phyloP scores from a whole-genome alignment of 2,113 vertebrate genomes.

The Stigmatopora argus region DNA sequence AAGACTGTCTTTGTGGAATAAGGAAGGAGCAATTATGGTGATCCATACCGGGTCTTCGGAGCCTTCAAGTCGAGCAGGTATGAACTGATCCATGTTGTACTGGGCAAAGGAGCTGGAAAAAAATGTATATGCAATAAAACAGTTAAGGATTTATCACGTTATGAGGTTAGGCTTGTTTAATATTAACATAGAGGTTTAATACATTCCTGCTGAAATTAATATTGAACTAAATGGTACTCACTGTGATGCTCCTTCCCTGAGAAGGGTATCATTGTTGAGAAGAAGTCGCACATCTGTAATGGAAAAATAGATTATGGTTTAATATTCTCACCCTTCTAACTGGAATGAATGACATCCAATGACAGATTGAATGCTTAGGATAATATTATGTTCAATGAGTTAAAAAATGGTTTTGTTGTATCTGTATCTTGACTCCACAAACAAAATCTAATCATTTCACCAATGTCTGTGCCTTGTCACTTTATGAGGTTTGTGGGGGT shows the following conservation, averaged over 20 bases:
- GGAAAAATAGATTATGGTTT: constrained; percentile 11
- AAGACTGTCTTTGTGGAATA: not conserved
- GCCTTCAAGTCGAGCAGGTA: constrained; percentile 91
- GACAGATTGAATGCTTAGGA: not conserved
- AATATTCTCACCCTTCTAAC: not conserved
- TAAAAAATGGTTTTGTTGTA: not conserved
- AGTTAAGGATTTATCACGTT: not conserved
- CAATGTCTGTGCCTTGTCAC: not conserved
- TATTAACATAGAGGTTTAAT: not conserved
- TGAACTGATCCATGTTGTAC: constrained; percentile 99
- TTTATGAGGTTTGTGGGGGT: no score
- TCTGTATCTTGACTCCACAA: not conserved
- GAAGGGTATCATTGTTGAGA: constrained; percentile 97
- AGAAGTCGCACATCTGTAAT: constrained; percentile 91
- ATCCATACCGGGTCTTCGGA: constrained; percentile 88
- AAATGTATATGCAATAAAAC: not conserved
- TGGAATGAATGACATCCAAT: not conserved
- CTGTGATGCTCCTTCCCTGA: constrained; percentile 96
- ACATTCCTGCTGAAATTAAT: no score
- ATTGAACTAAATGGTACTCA: constrained; percentile 67
- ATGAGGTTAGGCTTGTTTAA: not conserved
- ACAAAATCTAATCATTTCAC: not conserved
- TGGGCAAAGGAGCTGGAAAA: constrained; percentile 90
- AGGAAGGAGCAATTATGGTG: not conserved
- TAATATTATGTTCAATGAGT: not conserved